Evolutionary conservation across 2,113 vertebrate species (phyloP).

Genomic region (Epinephelus fuscoguttatus): DNA sequence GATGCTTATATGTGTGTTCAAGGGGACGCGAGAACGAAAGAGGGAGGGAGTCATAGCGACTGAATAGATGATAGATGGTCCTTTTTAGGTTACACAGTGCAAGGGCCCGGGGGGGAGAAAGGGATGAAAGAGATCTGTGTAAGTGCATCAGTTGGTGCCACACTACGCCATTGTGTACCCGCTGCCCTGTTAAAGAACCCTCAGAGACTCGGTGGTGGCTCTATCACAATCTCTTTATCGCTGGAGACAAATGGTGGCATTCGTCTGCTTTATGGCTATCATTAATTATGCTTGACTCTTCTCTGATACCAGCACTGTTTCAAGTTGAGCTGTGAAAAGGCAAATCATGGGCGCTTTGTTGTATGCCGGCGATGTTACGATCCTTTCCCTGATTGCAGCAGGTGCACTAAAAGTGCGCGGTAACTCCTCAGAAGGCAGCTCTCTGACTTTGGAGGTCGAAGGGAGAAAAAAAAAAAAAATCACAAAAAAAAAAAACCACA

Average conservation of each 20-base stretch:
- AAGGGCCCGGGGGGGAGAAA: conserved; percentile 51
- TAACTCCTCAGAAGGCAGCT: conserved; percentile 3
- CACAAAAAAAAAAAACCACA: conserved; percentile 14
- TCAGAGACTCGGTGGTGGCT: conserved; percentile 45
- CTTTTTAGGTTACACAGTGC: conserved; percentile 67
- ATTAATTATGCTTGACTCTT: conserved; percentile 78
- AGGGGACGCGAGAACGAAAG: conserved; percentile 21
- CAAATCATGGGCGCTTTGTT: conserved; percentile 22
- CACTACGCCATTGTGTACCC: conserved; percentile 36
- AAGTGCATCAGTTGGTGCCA: conserved; percentile 58
- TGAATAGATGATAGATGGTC: conserved; percentile 70
- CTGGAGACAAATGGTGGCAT: conserved; percentile 71
- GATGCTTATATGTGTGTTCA: conserved; percentile 40
- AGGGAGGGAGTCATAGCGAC: conserved; percentile 26
- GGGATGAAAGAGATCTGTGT: conserved; percentile 57
- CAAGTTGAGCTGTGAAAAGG: conserved; percentile 40
- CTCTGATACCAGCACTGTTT: conserved; percentile 66
- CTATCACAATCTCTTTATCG: conserved; percentile 62
- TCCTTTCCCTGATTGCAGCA: conserved; percentile 8
- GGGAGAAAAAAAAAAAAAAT: conserved; percentile 2
- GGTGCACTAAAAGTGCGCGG: background rate
- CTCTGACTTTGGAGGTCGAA: conserved; percentile 43
- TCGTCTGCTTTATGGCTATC: conserved; percentile 64
- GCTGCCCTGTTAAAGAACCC: conserved; percentile 36
- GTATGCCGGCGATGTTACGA: conserved; percentile 38